These are phyloP conservation scores for Polyommatus iphigenia DNA, from an alignment of 2,888 invertebrate genomes.

Conservation along the genomic window DNA sequence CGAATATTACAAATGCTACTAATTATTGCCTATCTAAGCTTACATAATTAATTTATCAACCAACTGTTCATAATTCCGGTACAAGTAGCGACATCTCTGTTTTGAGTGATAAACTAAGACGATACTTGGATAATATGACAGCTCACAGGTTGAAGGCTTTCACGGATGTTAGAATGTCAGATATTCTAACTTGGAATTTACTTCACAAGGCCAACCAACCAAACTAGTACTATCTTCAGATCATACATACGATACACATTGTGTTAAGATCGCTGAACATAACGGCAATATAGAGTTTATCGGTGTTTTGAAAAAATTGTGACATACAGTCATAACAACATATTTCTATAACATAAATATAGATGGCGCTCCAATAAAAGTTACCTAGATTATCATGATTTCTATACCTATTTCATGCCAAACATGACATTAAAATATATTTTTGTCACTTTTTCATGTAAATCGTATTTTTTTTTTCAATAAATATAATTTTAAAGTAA, in stretches of 20 bases:
- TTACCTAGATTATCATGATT: neutral
- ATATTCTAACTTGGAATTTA: neutral
- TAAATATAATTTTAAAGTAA: neutral
- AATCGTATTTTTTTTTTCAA: neutral
- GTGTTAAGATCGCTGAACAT: neutral
- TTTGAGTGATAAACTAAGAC: neutral
- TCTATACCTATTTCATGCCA: neutral
- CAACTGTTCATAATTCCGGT: neutral
- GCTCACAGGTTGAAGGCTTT: conserved; percentile 15
- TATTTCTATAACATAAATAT: neutral
- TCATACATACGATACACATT: neutral
- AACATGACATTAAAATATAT: neutral
- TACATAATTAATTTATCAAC: too few species aligned
- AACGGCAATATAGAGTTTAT: neutral
- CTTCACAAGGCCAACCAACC: neutral
- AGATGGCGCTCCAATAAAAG: neutral
- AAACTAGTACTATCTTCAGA: neutral
- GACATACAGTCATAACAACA: neutral
- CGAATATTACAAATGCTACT: too few species aligned
- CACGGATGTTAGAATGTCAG: neutral
- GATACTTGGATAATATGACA: neutral
- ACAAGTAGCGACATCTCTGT: conserved; percentile 13
- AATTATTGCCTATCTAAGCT: too few species aligned
- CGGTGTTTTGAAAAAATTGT: neutral
- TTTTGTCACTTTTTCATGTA: neutral